Evolutionary conservation across 2,113 vertebrate genomes (phyloP), one percentile per base, ranked within the genome.

Genomic region (Geococcyx californianus): DNA sequence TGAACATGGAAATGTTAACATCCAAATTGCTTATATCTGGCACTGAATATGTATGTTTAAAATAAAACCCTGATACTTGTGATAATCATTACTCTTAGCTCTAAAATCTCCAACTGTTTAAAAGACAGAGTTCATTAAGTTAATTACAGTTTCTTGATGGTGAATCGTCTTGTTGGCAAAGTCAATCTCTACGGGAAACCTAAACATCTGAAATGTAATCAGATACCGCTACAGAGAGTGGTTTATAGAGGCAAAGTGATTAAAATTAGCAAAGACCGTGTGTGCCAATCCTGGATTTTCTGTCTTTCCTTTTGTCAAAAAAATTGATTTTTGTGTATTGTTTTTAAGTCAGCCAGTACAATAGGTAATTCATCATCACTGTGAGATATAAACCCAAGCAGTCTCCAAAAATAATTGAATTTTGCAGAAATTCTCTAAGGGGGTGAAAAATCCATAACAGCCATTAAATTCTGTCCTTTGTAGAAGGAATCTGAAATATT

Each of bases 261-360:
- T 93, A 82, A 90, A 96, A 79, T 58, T 7, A 76, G n/a, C 8
- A 31, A 82, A 81, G 85, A 58, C n/a, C 59, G 20, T 13, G 14
- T 74, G 17, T 67, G 72, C 38, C 77, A 88, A 9, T 66, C 58
- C 75, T 47, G 60, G 89, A 60, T 94, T 87, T 51, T 88, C 59
- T 38, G 76, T 82, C 73, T 95, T 95, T 73, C 52, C 83, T 95
- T 96, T 94, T 93, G 94, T 96, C 94, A 94, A 96, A 95, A 72
- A 72, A 93, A 97, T 97, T 95, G 95, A 97, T 98, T 98, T 96
- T 96, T 92, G 77, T 88, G 63, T 90, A 96, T 97, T 96, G 95
- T 96, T 97, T 93, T 96, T 72, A 92, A 96, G 89, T 95, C n/a
- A 11, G 78, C 63, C n/a, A 33, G 88, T 82, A 93, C 69, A 80